Percentiles rank a stretch among this genome's conserved stretches.
phyloP scores from a whole-genome alignment of 2,113 vertebrate genomes.

The Tupaia tana region DNA sequence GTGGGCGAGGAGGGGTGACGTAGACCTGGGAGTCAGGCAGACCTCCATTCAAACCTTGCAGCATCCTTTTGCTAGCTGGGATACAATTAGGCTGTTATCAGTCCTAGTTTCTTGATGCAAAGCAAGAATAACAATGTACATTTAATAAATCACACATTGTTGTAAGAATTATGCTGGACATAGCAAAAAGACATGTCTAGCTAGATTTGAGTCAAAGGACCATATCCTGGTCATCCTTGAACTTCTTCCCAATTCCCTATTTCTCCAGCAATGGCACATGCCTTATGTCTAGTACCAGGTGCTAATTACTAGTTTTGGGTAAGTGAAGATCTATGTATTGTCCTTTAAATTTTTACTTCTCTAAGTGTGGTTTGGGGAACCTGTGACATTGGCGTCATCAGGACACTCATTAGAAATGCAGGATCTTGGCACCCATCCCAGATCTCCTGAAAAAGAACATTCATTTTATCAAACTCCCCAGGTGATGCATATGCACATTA shows the following conservation, averaged over 20 bases:
- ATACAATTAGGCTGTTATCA: not conserved
- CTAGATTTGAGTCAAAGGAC: not conserved
- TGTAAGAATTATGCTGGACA: not conserved
- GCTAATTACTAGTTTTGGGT: not conserved
- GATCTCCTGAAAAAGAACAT: not conserved
- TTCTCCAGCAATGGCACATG: not conserved
- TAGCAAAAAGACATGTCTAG: not conserved
- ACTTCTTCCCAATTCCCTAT: not conserved
- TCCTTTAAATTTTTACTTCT: constrained; percentile 22
- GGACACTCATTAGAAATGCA: not conserved
- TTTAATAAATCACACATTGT: not conserved
- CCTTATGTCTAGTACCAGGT: not conserved
- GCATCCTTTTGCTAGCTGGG: not conserved
- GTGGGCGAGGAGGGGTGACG: not conserved
- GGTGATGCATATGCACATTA: not conserved
- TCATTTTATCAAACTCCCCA: not conserved
- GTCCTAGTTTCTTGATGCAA: not conserved
- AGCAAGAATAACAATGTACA: not conserved
- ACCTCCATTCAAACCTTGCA: not conserved
- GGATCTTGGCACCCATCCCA: not conserved
- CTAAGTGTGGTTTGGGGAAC: not conserved
- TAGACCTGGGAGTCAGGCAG: not conserved
- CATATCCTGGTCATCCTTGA: not conserved
- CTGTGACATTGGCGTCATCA: not conserved
- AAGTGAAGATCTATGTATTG: not conserved